These are phyloP conservation scores for Notolepis coatsorum DNA, from an alignment of 2,797 vertebrate genomes.

Conservation along the genomic window DNA sequence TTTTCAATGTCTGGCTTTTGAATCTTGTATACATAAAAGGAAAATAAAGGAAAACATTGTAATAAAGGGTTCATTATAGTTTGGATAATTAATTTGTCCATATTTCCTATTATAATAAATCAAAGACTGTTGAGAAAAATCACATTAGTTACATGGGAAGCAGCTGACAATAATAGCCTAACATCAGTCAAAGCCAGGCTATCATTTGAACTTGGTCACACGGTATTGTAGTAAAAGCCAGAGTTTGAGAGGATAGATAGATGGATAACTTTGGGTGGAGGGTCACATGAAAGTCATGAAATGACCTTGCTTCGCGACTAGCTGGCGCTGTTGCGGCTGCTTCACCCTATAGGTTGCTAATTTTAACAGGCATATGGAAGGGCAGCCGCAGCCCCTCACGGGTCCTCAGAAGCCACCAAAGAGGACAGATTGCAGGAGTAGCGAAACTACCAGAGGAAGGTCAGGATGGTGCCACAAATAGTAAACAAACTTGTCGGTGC, in stretches of 20 bases:
- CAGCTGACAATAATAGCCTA: too few relatives aligned
- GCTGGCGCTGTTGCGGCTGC: not conserved
- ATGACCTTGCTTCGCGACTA: too few relatives aligned
- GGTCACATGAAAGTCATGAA: too few relatives aligned
- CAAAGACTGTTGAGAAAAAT: too few relatives aligned
- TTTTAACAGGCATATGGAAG: conserved; percentile 54
- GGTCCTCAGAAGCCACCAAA: conserved; percentile 61
- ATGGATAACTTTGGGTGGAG: too few relatives aligned
- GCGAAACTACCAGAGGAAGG: conserved; percentile 26
- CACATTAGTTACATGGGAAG: too few relatives aligned
- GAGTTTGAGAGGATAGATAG: too few relatives aligned
- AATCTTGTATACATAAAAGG: conserved; percentile 87
- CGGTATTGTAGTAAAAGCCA: too few relatives aligned
- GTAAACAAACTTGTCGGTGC: conserved; percentile 65
- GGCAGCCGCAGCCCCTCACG: conserved; percentile 45
- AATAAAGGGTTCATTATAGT: conserved; percentile 81
- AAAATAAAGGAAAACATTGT: conserved; percentile 86
- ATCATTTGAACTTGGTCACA: too few relatives aligned
- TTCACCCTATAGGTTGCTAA: not conserved
- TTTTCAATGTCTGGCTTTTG: conserved; percentile 89
- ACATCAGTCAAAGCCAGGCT: too few relatives aligned
- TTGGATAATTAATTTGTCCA: conserved; percentile 69
- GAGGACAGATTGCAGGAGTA: not conserved
- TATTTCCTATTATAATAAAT: conserved; percentile 29
- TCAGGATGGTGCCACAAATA: conserved; percentile 69